Base-by-base conservation (phyloP, 2,888 invertebrate species). In the Gymnoscelis rufifasciata region DNA sequence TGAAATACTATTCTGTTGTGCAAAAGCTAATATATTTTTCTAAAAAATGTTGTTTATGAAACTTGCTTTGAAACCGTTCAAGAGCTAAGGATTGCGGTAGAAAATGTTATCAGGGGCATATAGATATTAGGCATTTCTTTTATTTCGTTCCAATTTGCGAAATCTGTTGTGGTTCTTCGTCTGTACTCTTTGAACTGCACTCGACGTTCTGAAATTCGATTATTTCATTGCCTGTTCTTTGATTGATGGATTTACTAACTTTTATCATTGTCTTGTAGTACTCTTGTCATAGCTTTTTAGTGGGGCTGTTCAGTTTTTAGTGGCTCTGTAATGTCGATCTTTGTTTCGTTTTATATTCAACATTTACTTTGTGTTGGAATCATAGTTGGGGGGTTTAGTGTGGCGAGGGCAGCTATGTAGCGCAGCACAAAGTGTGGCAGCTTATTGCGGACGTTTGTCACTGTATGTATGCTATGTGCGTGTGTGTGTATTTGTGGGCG, bases 141-240 rank as follows among this genome's bases (percentile, higher is more conserved):
- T 70, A 69, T 57, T 62, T 63, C 58, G 58, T 60, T 68, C 62
- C 62, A 63, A 68, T 74, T 74, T 70, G 65, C 59, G 63, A 75
- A 70, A 76, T 82, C 78, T 80, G 82, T 80, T 83, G 82, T 72
- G 80, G 81, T 83, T 75, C 77, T 77, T 75, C 77, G 76, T 77
- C 76, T 68, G 70, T 74, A 72, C 81, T 70, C 81, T 86, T 86
- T 84, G 83, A 78, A 74, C 79, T 74, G 77, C 77, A 71, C 78
- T 80, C 79, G 73, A 71, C 77, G 78, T 78, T 81, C 74, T 74
- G 71, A 73, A 79, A 84, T 83, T 80, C 78, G 83, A 84, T 84
- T 83, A 84, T 82, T 77, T 74, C 79, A 77, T 79, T 77, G 72
- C 76, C 75, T 70, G 75, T 80, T 78, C 84, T 87, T 82, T 84